Conservation (phyloP, 1,140 invertebrate species). For the Ceratosolen solmsi region DNA sequence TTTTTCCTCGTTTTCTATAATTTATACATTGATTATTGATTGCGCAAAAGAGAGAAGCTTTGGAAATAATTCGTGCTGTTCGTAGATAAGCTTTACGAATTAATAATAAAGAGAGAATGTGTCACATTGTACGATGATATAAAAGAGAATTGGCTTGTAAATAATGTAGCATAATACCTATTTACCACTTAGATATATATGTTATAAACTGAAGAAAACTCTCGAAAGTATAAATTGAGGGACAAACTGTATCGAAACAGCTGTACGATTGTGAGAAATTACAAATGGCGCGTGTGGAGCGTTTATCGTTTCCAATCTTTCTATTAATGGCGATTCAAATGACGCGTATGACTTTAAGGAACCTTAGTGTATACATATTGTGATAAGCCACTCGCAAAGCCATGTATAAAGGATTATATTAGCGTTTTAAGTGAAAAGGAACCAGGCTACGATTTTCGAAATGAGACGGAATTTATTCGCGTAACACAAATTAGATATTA, state of each 20-base stretch:
- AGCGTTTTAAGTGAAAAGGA: conserved; percentile 37
- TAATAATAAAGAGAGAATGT: conserved; percentile 1
- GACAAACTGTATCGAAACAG: conserved; percentile 24
- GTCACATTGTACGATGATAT: background rate
- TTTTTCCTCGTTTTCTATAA: conserved; percentile 44
- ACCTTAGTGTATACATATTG: conserved; percentile 61
- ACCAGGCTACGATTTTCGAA: conserved; percentile 23
- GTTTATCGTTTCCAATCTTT: conserved; percentile 46
- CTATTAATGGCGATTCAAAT: conserved; percentile 45
- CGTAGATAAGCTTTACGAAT: conserved; percentile 19
- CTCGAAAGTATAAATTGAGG: conserved; percentile 48
- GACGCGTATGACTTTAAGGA: conserved; percentile 47
- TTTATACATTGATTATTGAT: conserved; percentile 42
- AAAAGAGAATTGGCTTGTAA: conserved; percentile 57
- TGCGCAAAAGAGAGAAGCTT: conserved; percentile 2
- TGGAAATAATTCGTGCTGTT: conserved; percentile 1
- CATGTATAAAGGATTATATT: conserved; percentile 62
- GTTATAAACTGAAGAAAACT: conserved; percentile 45
- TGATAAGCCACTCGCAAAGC: conserved; percentile 63
- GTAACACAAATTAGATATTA: conserved; percentile 50
- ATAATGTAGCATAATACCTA: conserved; percentile 65
- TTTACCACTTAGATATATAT: conserved; percentile 59
- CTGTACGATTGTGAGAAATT: conserved; percentile 43
- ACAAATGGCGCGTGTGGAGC: conserved; percentile 31
- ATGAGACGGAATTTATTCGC: conserved; percentile 46